Evolutionary conservation across 2,888 invertebrate species (phyloP).

Genomic region (Tribolium freemani): DNA sequence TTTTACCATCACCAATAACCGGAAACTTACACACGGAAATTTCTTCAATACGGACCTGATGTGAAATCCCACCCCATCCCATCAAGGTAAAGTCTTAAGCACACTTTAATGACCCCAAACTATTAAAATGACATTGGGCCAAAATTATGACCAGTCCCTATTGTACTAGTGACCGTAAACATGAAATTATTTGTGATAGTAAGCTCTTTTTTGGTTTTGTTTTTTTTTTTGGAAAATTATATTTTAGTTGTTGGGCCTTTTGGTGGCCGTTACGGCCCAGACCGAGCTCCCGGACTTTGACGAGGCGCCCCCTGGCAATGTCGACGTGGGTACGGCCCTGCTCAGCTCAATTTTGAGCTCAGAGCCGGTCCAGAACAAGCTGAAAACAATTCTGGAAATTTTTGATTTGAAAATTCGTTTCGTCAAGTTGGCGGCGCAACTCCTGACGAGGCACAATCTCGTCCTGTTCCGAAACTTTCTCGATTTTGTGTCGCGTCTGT

Average conservation of each 20-base stretch:
- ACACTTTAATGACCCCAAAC: not conserved
- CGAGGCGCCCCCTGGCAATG: not conserved
- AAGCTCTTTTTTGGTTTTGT: not conserved
- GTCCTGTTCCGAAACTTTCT: constrained; percentile 45
- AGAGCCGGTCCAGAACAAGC: constrained; percentile 27
- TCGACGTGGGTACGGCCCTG: constrained; percentile 3
- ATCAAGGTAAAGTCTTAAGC: not conserved
- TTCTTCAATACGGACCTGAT: not conserved
- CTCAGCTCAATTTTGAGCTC: constrained; percentile 5
- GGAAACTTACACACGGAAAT: constrained; percentile 2
- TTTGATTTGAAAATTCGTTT: constrained; percentile 54
- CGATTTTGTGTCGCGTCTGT: constrained; percentile 24
- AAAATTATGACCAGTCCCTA: not conserved
- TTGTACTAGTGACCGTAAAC: not conserved
- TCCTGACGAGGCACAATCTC: constrained; percentile 57
- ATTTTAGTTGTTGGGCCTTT: not conserved
- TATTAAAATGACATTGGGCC: constrained; percentile 6
- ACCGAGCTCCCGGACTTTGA: not conserved
- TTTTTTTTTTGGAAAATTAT: constrained; percentile 2
- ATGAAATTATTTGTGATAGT: not conserved
- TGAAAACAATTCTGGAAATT: constrained; percentile 49
- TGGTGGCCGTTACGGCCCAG: not conserved
- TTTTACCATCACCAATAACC: constrained; percentile 14
- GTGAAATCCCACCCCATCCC: constrained; percentile 1
- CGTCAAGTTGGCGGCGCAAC: constrained; percentile 49